A percentile compares a stretch with the other conserved stretches of the same genome.
These are phyloP conservation scores for Bolborhynchus lineola DNA, from an alignment of 2,113 vertebrate genomes.

Conservation along the genomic window DNA sequence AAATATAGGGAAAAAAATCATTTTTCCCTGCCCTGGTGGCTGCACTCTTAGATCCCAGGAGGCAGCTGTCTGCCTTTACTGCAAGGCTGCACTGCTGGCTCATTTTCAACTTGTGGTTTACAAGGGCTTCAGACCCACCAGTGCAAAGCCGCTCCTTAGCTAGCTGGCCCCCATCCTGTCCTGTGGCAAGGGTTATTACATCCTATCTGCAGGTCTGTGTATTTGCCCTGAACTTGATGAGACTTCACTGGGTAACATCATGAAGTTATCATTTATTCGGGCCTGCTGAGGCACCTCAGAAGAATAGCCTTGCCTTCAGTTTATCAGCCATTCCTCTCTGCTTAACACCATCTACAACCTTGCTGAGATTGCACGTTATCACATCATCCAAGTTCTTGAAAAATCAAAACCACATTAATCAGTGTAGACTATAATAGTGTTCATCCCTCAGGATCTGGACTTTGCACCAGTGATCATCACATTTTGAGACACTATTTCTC, in stretches of 20 bases:
- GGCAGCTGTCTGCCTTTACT: background rate
- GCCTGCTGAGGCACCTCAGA: background rate
- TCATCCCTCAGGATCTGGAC: background rate
- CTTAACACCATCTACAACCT: background rate
- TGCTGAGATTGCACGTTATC: background rate
- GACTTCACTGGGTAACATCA: background rate
- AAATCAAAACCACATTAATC: background rate
- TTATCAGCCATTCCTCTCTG: background rate
- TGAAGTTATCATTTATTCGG: background rate
- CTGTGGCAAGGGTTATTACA: background rate
- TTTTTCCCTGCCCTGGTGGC: background rate
- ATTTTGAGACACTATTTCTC: background rate
- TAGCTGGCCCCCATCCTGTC: background rate
- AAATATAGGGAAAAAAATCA: background rate
- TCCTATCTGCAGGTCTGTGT: background rate
- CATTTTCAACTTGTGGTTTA: background rate
- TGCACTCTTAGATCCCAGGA: background rate
- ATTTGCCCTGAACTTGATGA: background rate
- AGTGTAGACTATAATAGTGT: background rate
- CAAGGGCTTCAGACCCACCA: background rate
- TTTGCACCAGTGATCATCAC: background rate
- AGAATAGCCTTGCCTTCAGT: background rate
- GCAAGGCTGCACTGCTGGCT: background rate
- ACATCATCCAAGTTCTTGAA: background rate
- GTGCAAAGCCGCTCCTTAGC: background rate